phyloP scores from a whole-genome alignment of 2,888 invertebrate genomes.

The Cryptops parisi region DNA sequence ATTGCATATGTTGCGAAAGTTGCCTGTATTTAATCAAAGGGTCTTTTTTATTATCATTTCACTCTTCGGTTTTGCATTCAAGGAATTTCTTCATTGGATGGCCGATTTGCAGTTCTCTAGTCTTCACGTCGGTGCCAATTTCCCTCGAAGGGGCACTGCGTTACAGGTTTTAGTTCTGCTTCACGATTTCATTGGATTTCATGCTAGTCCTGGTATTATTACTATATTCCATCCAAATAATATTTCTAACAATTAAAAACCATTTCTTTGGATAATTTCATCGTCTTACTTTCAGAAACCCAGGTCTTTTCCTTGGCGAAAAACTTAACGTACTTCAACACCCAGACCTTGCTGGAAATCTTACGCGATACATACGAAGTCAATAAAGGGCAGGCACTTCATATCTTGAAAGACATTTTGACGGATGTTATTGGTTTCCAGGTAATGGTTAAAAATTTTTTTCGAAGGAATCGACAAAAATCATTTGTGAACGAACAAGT shows the following conservation, averaged over 20 bases:
- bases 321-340: slow-evolving; percentile 27
- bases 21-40: too few species aligned
- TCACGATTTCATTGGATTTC: slow-evolving; percentile 16
- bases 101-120: slow-evolving; percentile 40
- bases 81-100: slow-evolving; percentile 37
- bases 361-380: slow-evolving; percentile 62
- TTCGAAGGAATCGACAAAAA: neutral
- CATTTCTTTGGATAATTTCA: slow-evolving; percentile 3
- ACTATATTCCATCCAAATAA: neutral
- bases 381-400: slow-evolving; percentile 51
- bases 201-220: slow-evolving; percentile 5
- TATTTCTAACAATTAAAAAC: neutral
- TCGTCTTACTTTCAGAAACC: neutral
- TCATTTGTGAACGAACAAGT: neutral
- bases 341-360: slow-evolving; percentile 38
- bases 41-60: neutral
- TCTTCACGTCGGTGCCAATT: slow-evolving; percentile 47
- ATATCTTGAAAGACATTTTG: slow-evolving; percentile 38
- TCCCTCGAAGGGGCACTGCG: slow-evolving; percentile 43
- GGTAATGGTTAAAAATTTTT: neutral
- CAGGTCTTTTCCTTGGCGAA: slow-evolving; percentile 10
- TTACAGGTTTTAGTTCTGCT: slow-evolving; percentile 33
- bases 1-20: too few species aligned
- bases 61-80: slow-evolving; percentile 5
- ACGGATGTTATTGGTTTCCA: slow-evolving; percentile 15